phyloP scores from a whole-genome alignment of 2,113 vertebrate species.

The Baryphthengus martii region DNA sequence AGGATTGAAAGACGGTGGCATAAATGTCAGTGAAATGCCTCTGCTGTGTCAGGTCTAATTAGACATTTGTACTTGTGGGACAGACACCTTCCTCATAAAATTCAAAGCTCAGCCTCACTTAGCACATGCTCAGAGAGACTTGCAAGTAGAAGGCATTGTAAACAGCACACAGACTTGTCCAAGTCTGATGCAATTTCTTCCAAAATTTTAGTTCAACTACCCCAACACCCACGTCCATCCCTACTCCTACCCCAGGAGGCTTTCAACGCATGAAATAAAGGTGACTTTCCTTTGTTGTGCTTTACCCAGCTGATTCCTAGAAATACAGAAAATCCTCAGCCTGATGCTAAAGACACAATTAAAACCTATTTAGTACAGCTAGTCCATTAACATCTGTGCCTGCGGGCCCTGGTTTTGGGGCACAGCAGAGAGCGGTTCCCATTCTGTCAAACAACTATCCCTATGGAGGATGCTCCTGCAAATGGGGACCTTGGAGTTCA shows the following conservation, averaged over 20 bases:
- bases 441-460: background rate
- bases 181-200: background rate
- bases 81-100: slow-evolving; percentile 69
- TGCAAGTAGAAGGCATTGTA: background rate
- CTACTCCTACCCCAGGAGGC: background rate
- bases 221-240: background rate
- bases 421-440: background rate
- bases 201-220: background rate
- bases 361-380: background rate
- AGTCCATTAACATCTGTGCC: background rate
- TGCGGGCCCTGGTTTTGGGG: no score
- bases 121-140: background rate
- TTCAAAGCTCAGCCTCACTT: background rate
- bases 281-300: background rate
- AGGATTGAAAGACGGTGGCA: slow-evolving; percentile 70
- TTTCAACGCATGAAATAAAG: background rate
- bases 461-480: background rate
- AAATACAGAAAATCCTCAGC: background rate
- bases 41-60: slow-evolving; percentile 76
- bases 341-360: background rate
- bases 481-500: background rate
- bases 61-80: slow-evolving; percentile 68
- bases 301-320: background rate
- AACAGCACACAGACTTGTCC: background rate
- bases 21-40: slow-evolving; percentile 77